These are phyloP conservation scores for Phengaris arion DNA, from an alignment of 2,888 invertebrate genomes.

Conservation along the genomic window DNA sequence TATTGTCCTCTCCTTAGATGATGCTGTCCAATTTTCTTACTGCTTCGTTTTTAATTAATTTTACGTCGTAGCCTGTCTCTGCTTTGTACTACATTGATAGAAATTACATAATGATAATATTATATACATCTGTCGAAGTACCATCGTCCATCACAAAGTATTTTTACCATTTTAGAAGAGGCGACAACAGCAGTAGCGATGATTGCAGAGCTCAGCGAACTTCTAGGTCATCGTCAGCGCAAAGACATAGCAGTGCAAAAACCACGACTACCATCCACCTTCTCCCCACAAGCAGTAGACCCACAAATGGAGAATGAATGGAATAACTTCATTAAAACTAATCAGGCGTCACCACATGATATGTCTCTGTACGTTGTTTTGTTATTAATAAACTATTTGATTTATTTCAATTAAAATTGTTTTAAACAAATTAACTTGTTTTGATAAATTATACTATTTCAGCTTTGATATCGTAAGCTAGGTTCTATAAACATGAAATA, in stretches of 20 bases:
- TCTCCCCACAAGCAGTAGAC: conserved; percentile 49
- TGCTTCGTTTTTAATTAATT: no score
- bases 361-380: conserved; percentile 39
- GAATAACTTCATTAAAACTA: conserved; percentile 52
- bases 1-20: no score
- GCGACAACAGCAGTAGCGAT: conserved; percentile 36
- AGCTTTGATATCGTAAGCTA: no score
- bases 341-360: conserved; percentile 40
- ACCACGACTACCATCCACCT: conserved; percentile 32
- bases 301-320: conserved; percentile 49
- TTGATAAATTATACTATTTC: no score
- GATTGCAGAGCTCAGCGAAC: conserved; percentile 56
- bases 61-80: no score
- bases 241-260: conserved; percentile 40
- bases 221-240: conserved; percentile 51
- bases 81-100: no score
- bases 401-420: background rate
- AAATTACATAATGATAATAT: no score
- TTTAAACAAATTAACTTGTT: no score
- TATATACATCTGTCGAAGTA: background rate
- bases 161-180: conserved; percentile 22
- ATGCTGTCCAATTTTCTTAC: no score
- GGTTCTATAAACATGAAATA: no score
- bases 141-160: background rate
- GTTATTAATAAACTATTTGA: conserved; percentile 55